Percentiles rank a stretch among this genome's conserved stretches.
phyloP scores from a whole-genome alignment of 2,113 vertebrate species.

The Chaetura pelagica region DNA sequence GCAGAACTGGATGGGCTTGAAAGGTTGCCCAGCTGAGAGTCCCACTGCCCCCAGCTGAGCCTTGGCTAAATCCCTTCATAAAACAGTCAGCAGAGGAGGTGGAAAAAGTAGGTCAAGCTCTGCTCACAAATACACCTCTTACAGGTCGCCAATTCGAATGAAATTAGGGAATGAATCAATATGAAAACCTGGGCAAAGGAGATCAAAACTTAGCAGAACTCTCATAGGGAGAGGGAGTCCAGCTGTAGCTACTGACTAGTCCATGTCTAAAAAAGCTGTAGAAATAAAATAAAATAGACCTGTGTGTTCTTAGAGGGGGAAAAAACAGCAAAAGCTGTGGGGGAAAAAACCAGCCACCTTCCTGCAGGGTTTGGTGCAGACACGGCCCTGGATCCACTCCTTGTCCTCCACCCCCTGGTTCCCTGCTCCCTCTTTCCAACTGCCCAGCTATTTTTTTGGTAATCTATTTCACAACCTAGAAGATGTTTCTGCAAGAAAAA shows the following conservation, averaged over 20 bases:
- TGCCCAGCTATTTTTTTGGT: background rate
- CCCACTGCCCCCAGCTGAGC: background rate
- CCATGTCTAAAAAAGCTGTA: background rate
- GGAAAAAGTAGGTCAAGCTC: slow-evolving; percentile 46
- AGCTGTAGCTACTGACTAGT: slow-evolving; percentile 12
- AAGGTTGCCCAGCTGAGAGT: background rate
- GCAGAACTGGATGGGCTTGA: background rate
- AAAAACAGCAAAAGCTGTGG: background rate
- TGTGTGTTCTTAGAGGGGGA: background rate
- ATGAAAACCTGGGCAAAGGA: background rate
- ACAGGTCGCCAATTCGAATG: slow-evolving; percentile 12
- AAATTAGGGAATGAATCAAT: slow-evolving; percentile 16
- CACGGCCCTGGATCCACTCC: background rate
- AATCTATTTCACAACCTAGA: slow-evolving; percentile 35
- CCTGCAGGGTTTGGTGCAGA: background rate
- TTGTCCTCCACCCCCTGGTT: background rate
- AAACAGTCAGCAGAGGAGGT: background rate
- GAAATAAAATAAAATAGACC: background rate
- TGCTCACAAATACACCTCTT: slow-evolving; percentile 46
- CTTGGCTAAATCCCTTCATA: background rate
- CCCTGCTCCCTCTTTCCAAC: background rate
- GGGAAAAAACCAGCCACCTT: background rate
- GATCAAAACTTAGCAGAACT: slow-evolving; percentile 20
- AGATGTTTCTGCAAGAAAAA: background rate
- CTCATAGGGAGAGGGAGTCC: background rate